Base-by-base conservation (phyloP, 2,797 vertebrate species). In the Rhinoraja longicauda region DNA sequence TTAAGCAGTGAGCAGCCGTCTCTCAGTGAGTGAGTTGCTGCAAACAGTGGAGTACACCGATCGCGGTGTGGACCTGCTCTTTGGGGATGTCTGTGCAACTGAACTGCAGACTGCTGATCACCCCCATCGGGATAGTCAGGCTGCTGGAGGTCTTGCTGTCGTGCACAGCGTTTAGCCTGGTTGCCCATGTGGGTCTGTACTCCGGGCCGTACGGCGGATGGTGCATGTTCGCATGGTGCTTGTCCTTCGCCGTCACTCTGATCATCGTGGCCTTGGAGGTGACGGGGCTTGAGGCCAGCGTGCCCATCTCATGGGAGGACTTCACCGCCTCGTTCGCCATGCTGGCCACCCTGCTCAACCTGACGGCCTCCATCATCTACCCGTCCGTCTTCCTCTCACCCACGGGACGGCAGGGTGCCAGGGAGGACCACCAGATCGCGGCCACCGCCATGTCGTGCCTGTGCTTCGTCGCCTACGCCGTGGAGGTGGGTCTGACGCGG, bases 171-270 rank as follows among this genome's bases (percentile, higher is more conserved):
- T 98, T 98, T 95, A 97, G 97, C 94, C 93, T 98, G 95, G 97
- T 96, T 94, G 97, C 97, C 0, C 96, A 96, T 0, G 72, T 94
- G 0, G 1, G 13, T 0, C 0, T 0, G 5, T 13, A 0, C 0
- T 0, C 0, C 0, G 0, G 0, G 0, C 12, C 96, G 70, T 97
- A 95, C 6, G 97, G 97, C 93, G 93, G 93, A 0, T 98, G 97
- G 97, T 97, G 97, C 93, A 97, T 98, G 97, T 98, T 98, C 95
- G 96, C 96, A 9, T 98, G 98, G 98, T 97, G 97, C 94, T 96
- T 98, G 94, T 98, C 97, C 93, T 98, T 98, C 62, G 13, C 86
- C 0, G 9, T 97, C 84, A 97, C 97, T 0, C 29, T 98, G 26
- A 84, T 97, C 70, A 96, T 98, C 17, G 93, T 98, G 62, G 0